Evolutionary conservation across 1,140 invertebrate species (phyloP), one percentile per base, ranked within the genome.

Genomic region (Drosophila teissieri): DNA sequence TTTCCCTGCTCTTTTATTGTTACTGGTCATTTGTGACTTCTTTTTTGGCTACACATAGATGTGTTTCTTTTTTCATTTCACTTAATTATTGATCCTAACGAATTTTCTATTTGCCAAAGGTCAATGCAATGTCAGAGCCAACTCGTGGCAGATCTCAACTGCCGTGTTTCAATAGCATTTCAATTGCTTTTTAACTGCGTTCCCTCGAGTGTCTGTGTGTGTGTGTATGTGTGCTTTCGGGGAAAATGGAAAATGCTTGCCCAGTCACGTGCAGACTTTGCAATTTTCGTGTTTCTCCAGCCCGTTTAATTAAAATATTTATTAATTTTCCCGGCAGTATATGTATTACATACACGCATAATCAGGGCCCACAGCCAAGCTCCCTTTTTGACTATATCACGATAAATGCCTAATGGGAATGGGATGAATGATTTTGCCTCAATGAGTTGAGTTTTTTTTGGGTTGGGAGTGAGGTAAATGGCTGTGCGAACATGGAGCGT

Each of bases 11-110:
- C 56, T 44, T 67, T 73, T 78, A 75, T 85, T 82, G 63, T 61
- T 72, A 77, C 61, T 82, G 64, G 73, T 42, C 78, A 81, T 86
- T 86, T 82, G 72, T 77, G 61, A 82, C 69, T 78, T 57, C 62
- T 57, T 75, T 65, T 64, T 49, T 49, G 49, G 37, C 67, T 73
- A 49, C 60, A 36, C 53, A 54, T 53, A 24, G 53, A 34, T 49
- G 57, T 65, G 34, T 46, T 55, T 46, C 31, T 67, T 63, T 46
- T 46, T 61, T 80, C 61, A 61, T 64, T 72, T 49, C 69, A 78
- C 76, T 89, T 88, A 88, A 88, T 88, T 90, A 88, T 88, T 88
- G 84, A 88, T 88, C 89, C 77, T 64, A 57, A 61, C 55, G 69
- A 78, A 61, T 86, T 77, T 65, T 69, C 46, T 72, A 72, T 74